phyloP scores from a whole-genome alignment of 1,140 invertebrate genomes.

The Saxidomus purpurata region DNA sequence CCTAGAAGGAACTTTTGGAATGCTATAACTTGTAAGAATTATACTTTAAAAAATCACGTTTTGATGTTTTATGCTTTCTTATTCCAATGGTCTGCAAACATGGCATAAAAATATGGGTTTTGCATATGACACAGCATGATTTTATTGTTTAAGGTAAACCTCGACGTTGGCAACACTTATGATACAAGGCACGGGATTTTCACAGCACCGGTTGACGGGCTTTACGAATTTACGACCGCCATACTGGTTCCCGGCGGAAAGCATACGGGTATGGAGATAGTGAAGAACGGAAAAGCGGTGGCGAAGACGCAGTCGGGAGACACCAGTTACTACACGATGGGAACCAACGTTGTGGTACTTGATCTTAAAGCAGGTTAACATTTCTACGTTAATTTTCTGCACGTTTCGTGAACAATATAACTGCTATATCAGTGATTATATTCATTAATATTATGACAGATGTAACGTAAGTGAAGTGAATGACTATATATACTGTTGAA shows the following conservation, averaged over 20 bases:
- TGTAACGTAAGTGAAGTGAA: neutral
- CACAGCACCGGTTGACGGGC: slow-evolving; percentile 47
- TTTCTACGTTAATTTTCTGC: neutral
- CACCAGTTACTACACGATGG: slow-evolving; percentile 54
- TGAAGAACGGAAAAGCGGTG: slow-evolving; percentile 35
- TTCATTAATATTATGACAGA: neutral
- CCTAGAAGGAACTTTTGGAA: too few relatives aligned
- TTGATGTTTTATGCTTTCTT: too few relatives aligned
- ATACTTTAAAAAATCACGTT: too few relatives aligned
- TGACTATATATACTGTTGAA: neutral
- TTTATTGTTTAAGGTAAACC: slow-evolving; percentile 17
- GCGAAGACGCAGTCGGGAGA: slow-evolving; percentile 43
- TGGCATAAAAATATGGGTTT: too few relatives aligned
- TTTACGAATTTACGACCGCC: slow-evolving; percentile 42
- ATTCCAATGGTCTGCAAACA: too few relatives aligned
- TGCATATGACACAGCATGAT: too few relatives aligned
- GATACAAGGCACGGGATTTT: slow-evolving; percentile 52
- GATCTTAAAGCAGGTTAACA: slow-evolving; percentile 7
- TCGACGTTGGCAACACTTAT: slow-evolving; percentile 39
- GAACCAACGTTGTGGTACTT: slow-evolving; percentile 50
- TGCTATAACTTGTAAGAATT: too few relatives aligned
- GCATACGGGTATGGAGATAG: slow-evolving; percentile 21
- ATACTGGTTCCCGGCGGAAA: slow-evolving; percentile 15
- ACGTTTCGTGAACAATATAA: too few relatives aligned
- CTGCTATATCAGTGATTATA: too few relatives aligned